phyloP scores from a whole-genome alignment of 2,888 invertebrate species.

The Lampropteryx suffumata region DNA sequence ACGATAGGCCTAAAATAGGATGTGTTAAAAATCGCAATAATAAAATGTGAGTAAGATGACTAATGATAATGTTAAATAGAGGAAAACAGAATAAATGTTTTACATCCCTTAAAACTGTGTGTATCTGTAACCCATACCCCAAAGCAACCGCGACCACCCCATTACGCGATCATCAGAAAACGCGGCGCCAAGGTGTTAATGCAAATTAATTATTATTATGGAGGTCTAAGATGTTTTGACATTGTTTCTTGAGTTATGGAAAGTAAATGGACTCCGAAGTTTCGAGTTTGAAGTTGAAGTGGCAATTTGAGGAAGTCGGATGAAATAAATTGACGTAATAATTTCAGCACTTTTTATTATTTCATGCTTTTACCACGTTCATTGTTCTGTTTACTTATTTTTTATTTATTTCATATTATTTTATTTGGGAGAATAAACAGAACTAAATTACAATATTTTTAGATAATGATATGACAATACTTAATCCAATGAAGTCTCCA shows the following conservation, averaged over 20 bases:
- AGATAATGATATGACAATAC: too few relatives aligned
- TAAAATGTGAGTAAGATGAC: too few relatives aligned
- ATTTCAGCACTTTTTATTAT: slow-evolving; percentile 1
- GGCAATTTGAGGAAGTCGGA: slow-evolving; percentile 16
- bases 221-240: slow-evolving; percentile 64
- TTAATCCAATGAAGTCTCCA: too few relatives aligned
- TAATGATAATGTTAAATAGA: too few relatives aligned
- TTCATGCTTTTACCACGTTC: not conserved
- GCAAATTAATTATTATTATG: slow-evolving; percentile 62
- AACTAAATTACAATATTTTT: too few relatives aligned
- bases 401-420: too few relatives aligned
- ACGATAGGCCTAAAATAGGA: too few relatives aligned
- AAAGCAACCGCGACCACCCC: slow-evolving; percentile 57
- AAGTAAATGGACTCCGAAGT: slow-evolving; percentile 49
- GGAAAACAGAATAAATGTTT: not conserved
- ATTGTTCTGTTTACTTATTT: not conserved
- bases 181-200: slow-evolving; percentile 69
- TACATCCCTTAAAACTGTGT: slow-evolving; percentile 34
- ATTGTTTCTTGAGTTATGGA: slow-evolving; percentile 59
- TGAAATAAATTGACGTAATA: slow-evolving; percentile 16
- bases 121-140: slow-evolving; percentile 54
- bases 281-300: slow-evolving; percentile 18
- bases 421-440: too few relatives aligned
- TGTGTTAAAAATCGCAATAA: too few relatives aligned
- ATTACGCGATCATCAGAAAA: slow-evolving; percentile 66